phyloP scores from a whole-genome alignment of 2,113 vertebrate genomes.

The Cyanoderma ruficeps region DNA sequence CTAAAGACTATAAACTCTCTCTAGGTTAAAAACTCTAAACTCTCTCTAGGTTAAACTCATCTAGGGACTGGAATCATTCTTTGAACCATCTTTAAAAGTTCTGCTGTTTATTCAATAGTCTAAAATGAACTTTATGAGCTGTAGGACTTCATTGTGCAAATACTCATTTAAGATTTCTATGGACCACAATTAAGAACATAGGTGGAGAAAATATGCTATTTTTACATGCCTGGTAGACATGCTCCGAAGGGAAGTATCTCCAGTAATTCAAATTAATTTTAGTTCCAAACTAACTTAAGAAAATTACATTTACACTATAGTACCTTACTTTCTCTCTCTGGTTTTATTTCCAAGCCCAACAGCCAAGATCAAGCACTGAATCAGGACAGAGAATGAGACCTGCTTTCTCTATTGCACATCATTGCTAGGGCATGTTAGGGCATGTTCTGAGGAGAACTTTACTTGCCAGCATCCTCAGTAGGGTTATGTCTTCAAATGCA shows the following conservation, averaged over 20 bases:
- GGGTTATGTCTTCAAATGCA: background rate
- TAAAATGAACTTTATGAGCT: background rate
- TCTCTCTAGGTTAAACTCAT: background rate
- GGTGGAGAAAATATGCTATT: background rate
- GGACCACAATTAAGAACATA: background rate
- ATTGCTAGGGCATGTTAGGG: background rate
- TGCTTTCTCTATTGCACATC: background rate
- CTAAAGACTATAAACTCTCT: background rate
- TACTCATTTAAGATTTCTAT: background rate
- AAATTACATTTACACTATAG: background rate
- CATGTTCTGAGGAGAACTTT: background rate
- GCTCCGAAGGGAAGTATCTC: background rate
- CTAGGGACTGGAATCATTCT: background rate
- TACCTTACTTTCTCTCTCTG: background rate
- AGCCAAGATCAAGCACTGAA: background rate
- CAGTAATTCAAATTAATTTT: background rate
- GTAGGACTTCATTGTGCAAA: background rate
- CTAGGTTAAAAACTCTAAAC: background rate
- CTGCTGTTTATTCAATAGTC: background rate
- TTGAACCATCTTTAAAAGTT: slow-evolving; percentile 10
- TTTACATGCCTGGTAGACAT: background rate
- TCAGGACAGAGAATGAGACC: background rate
- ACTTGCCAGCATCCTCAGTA: background rate
- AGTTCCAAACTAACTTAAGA: background rate
- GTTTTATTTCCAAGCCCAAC: background rate